Evolutionary conservation across 1,140 invertebrate species (phyloP).

Genomic region (Drosophila jambulina): DNA sequence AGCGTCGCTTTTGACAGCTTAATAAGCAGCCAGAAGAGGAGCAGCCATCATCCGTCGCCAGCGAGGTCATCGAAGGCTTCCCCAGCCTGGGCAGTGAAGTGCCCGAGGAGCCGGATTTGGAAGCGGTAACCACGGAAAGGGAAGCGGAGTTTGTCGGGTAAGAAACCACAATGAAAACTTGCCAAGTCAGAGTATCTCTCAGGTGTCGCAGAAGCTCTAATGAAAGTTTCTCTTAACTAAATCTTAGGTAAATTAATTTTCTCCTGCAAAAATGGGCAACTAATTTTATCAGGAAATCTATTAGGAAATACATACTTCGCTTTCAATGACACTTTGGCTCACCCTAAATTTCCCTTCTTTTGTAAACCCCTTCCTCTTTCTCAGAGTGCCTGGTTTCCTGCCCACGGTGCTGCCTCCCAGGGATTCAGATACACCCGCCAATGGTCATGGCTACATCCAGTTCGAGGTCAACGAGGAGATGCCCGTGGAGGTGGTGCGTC

Average conservation of each 20-base stretch:
- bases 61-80: slow-evolving; percentile 47
- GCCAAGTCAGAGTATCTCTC: neutral
- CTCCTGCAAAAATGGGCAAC: too few relatives aligned
- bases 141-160: slow-evolving; percentile 57
- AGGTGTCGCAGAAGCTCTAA: neutral
- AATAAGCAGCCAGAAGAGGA: slow-evolving; percentile 55
- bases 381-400: slow-evolving; percentile 48
- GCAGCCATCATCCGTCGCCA: slow-evolving; percentile 19
- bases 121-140: neutral
- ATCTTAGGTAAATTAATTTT: neutral
- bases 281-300: too few relatives aligned
- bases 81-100: slow-evolving; percentile 28
- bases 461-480: slow-evolving; percentile 67
- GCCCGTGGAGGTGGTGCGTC: slow-evolving; percentile 28
- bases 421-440: slow-evolving; percentile 25
- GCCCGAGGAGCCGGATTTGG: slow-evolving; percentile 1
- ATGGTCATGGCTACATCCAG: slow-evolving; percentile 75
- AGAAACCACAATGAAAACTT: slow-evolving; percentile 8
- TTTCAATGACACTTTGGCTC: too few relatives aligned
- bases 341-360: too few relatives aligned
- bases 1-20: slow-evolving; percentile 72
- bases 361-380: neutral
- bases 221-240: neutral
- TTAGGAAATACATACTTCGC: neutral
- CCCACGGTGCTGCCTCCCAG: slow-evolving; percentile 41